Evolutionary conservation across 1,140 invertebrate genomes (phyloP), one percentile per base, ranked within the genome.

Genomic region (Trypoxylus dichotomus): DNA sequence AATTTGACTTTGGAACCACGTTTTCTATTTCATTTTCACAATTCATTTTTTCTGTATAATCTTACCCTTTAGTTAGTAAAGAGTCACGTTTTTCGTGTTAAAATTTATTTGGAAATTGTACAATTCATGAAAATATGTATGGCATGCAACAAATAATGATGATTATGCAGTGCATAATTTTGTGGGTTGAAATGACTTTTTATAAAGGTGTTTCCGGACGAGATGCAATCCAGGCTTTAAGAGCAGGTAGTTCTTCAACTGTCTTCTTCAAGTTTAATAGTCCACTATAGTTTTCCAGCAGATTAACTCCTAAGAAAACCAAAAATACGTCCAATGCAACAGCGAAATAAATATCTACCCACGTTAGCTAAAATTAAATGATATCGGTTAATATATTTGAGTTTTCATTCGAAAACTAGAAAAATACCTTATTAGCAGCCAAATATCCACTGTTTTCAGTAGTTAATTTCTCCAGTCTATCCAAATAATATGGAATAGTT

Each of bases 181-280:
- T 90, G 89, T 3, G 89, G 89, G n/a, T 89, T 89, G 91, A 83
- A 77, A 91, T 87, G 13, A 85, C 85, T 75, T 32, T 32, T 79
- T 92, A 78, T 79, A 91, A 92, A 89, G 74, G 91, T 21, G 74
- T 79, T 74, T 88, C 83, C 24, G 91, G 91, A 43, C 91, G 88
- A 79, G 90, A 90, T 73, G 89, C 91, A 21, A 93, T 87, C 91
- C 91, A 93, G 13, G 85, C 87, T 80, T 93, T 93, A 79, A 93
- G 91, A 0, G 84, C 81, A 6, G 91, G 91, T 73, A 91, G 75
- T 5, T 84, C 83, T 0, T 88, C 81, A 29, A 93, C 88, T 76
- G 89, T 89, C 3, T 90, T 86, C 3, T 85, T 86, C 1, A 92
- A 82, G 15, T 85, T 85, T 78, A 89, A 88, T 75, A 93, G 79